Conservation (phyloP, 2,888 invertebrate genomes). For the Ecliptopera silaceata region DNA sequence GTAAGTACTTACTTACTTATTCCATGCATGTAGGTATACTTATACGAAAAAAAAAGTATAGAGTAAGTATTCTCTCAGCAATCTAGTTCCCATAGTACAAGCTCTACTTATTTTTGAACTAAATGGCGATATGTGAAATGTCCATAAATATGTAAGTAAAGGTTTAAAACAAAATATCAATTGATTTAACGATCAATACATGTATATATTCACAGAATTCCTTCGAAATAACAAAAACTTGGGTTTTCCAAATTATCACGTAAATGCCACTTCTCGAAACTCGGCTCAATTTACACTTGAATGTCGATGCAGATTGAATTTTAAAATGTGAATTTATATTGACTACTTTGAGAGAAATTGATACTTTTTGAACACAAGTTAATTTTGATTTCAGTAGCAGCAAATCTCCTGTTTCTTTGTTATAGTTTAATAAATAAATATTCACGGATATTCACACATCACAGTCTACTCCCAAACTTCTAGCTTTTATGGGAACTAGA, state of each 20-base stretch:
- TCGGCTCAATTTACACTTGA: constrained; percentile 11
- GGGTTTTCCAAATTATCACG: constrained; percentile 19
- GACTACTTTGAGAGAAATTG: constrained; percentile 20
- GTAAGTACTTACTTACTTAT: too few species aligned
- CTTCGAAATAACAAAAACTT: neutral
- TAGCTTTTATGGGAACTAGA: too few species aligned
- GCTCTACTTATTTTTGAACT: too few species aligned
- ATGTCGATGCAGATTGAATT: constrained; percentile 14
- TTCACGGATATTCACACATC: too few species aligned
- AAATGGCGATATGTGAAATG: too few species aligned
- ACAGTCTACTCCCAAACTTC: too few species aligned
- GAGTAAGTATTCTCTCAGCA: too few species aligned
- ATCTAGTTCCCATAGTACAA: too few species aligned
- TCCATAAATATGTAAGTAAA: neutral
- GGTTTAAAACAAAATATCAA: neutral
- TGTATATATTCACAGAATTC: neutral
- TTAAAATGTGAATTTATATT: constrained; percentile 24
- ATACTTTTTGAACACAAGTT: constrained; percentile 20
- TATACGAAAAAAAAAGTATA: too few species aligned
- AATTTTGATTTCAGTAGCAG: constrained; percentile 13
- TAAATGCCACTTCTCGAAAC: constrained; percentile 19
- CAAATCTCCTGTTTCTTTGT: neutral
- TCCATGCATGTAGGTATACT: too few species aligned
- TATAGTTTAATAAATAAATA: neutral
- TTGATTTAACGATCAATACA: neutral